Evolutionary conservation across 1,140 invertebrate species (phyloP), one percentile per base, ranked within the genome.

Genomic region (Dendroctonus valens): DNA sequence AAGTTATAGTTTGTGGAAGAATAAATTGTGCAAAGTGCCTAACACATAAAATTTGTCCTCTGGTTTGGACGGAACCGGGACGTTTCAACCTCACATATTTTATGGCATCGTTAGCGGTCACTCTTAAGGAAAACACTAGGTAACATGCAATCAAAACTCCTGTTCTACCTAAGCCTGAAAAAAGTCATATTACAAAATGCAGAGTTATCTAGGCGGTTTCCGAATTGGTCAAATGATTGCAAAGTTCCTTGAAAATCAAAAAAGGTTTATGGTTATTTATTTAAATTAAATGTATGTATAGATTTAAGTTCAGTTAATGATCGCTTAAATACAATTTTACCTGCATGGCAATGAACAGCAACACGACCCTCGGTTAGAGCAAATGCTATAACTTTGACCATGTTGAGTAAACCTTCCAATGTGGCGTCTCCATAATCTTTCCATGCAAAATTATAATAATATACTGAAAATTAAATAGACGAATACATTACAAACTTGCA

Each of bases 281-380:
- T n/a, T n/a, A n/a, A n/a, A 26, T 26, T 26, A 3, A 26, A 26
- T 26, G 26, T 26, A 26, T 26, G 26, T 26, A 3, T 26, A 26
- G 26, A 26, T 26, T 26, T 26, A 26, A 1, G 26, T 26, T 26
- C 26, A 26, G 26, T 26, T 26, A 26, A 26, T 26, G 26, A 26
- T 26, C 3, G 26, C 26, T 26, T 26, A 26, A 26, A 26, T 26
- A 26, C 3, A 26, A 5, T 14, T 48, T 48, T 46, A 90, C 92
- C 92, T 74, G 93, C 93, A 81, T 96, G 93, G 79, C 93, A 96
- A 74, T 96, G 93, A 66, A 96, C 86, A 5, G 92, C 92, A 3
- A 93, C 89, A 79, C 91, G 87, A 49, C 93, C 93, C 78, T 93
- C 86, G 53, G 87, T 85, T 0, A 93, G 79, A 2, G 90, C 87